Evolutionary conservation across 1,140 invertebrate genomes (phyloP).

Genomic region (Cydia amplana): DNA sequence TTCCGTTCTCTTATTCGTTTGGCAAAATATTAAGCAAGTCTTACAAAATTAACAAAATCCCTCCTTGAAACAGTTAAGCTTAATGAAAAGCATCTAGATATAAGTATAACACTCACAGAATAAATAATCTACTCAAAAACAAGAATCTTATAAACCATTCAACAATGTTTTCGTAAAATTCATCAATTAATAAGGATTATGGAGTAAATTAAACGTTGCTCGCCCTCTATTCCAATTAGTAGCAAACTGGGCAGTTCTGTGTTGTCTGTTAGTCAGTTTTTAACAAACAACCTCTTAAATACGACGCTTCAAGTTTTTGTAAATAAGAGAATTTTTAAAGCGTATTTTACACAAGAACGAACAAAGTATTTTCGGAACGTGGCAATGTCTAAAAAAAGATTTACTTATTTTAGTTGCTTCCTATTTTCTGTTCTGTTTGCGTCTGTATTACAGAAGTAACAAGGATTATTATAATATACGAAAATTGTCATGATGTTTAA

Average conservation of each 20-base stretch:
- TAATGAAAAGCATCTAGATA: background rate
- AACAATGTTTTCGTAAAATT: slow-evolving; percentile 15
- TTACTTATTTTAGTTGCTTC: background rate
- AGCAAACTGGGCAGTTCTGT: slow-evolving; percentile 10
- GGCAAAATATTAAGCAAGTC: background rate
- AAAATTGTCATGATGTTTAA: no score
- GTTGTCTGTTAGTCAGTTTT: background rate
- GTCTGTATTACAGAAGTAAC: no score
- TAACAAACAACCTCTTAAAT: background rate
- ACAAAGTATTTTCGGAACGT: background rate
- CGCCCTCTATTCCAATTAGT: background rate
- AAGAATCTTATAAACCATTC: slow-evolving; percentile 1
- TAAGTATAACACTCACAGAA: slow-evolving; percentile 5
- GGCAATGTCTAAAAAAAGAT: background rate
- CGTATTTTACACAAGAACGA: background rate
- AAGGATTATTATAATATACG: no score
- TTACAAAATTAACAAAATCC: background rate
- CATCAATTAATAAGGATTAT: background rate
- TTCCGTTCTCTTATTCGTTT: background rate
- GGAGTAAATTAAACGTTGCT: background rate
- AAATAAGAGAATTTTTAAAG: background rate
- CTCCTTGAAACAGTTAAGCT: background rate
- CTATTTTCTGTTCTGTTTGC: background rate
- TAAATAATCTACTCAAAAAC: slow-evolving; percentile 7
- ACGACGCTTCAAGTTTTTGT: background rate